These are phyloP conservation scores for Ennomos fuscantarius DNA, from an alignment of 2,888 invertebrate genomes.

Conservation along the genomic window DNA sequence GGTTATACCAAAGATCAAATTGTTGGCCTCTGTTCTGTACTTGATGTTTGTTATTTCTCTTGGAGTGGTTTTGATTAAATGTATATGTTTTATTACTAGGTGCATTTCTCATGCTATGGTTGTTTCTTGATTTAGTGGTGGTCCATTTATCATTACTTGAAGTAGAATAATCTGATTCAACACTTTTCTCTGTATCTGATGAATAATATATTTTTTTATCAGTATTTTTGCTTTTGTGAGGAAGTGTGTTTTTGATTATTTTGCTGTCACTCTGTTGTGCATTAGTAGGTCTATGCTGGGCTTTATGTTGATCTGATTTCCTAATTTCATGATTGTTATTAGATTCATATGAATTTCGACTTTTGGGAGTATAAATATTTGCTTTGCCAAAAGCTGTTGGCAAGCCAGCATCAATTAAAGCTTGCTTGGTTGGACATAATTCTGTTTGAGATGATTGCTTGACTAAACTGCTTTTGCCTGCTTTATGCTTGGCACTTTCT, in stretches of 20 bases:
- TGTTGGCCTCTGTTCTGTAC: conserved; percentile 20
- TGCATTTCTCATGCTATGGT: conserved; percentile 1
- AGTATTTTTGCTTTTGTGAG: conserved; percentile 4
- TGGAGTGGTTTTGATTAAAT: conserved; percentile 1
- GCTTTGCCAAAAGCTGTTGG: conserved; percentile 45
- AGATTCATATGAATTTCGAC: conserved; percentile 1
- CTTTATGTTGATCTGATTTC: conserved; percentile 2
- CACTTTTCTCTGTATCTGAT: conserved; percentile 8
- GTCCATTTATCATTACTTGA: conserved; percentile 1
- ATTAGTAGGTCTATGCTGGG: background rate
- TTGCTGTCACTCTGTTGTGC: conserved; percentile 2
- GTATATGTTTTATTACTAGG: conserved; percentile 1
- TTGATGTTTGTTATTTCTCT: conserved; percentile 15
- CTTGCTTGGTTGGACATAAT: conserved; percentile 29
- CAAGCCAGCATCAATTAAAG: conserved; percentile 48
- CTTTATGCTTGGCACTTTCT: background rate
- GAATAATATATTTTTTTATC: background rate
- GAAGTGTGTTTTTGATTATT: background rate
- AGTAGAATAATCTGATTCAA: conserved; percentile 1
- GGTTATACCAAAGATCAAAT: conserved; percentile 60
- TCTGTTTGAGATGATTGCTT: conserved; percentile 2
- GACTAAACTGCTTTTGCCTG: background rate
- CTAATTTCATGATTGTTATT: background rate
- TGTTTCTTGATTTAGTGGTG: conserved; percentile 1
- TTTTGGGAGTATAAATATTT: conserved; percentile 6